Evolutionary conservation across 2,888 invertebrate genomes (phyloP), one percentile per base, ranked within the genome.

Genomic region (Athrips mouffetella): DNA sequence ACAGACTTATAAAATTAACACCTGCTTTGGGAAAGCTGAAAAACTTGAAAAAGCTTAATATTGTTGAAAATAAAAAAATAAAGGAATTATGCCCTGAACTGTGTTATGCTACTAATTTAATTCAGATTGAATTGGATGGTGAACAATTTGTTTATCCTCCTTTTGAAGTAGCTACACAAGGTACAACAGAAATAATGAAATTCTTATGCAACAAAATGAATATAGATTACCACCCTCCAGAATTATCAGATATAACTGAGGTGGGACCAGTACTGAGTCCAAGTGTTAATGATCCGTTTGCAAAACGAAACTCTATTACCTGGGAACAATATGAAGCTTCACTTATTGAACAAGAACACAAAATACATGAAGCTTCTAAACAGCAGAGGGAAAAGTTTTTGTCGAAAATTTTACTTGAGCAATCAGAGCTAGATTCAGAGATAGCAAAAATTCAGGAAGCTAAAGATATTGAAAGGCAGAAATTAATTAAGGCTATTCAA

Each of bases 381-480:
- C 76, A 84, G 50, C 91, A 92, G 64, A 90, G 90, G 68, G 90
- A 92, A 65, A 92, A 91, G 76, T 90, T 91, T 63, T 63, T 86
- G 21, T 59, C 71, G 16, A 65, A 78, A 57, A 79, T 93, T 57
- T 78, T 91, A 47, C 70, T 90, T 65, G 90, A 93, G 65, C 94
- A 94, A 76, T 88, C 85, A 50, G 90, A 91, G 63, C 76, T 94
- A 33, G 94, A 94, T 66, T 79, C 78, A 54, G 91, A 94, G 76
- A 90, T 94, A 56, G 90, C 89, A 51, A 92, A 91, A 79, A 88
- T 94, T 49, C 94, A 94, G 61, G 90, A 89, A 67, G 89, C 89
- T 57, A 91, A 90, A 74, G 94, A 94, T 68, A 66, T 78, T 31
- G 92, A 93, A 56, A 80, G 91, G 53, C 89, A 89, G 62, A 85